phyloP scores from a whole-genome alignment of 2,113 vertebrate species.

The Passer domesticus region DNA sequence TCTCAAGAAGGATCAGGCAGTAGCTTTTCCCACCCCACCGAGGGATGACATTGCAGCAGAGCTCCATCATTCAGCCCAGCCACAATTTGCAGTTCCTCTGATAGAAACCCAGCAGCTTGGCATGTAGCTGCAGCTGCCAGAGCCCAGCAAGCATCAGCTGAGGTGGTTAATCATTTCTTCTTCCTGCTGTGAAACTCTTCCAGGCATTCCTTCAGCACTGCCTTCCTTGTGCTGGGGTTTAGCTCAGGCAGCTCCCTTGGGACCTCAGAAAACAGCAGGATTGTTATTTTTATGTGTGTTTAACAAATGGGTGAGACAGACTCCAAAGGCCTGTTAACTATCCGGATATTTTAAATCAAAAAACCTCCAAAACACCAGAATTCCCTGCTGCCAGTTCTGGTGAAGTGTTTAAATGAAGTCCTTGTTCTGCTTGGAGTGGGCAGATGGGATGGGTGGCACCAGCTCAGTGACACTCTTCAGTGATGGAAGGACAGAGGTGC shows the following conservation, averaged over 20 bases:
- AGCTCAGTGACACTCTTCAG: neutral
- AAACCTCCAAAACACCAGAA: neutral
- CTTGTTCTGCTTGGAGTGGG: neutral
- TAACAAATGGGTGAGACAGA: neutral
- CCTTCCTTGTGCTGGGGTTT: neutral
- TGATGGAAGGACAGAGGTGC: neutral
- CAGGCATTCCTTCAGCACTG: neutral
- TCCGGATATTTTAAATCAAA: neutral
- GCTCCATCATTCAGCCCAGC: neutral
- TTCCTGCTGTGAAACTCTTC: neutral
- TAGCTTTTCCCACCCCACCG: neutral
- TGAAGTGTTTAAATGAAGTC: neutral
- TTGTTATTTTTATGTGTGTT: neutral
- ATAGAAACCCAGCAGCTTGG: neutral
- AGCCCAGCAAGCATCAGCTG: neutral
- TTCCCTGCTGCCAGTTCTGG: neutral
- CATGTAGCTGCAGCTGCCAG: neutral
- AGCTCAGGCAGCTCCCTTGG: neutral
- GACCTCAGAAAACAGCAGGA: neutral
- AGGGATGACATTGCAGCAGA: neutral
- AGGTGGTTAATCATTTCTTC: neutral
- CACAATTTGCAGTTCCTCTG: neutral
- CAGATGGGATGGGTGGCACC: neutral
- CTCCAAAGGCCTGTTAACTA: neutral
- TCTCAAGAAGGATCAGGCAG: fast-evolving